Evolutionary conservation across 2,113 vertebrate genomes (phyloP).

Genomic region (Cyanoramphus novaezelandiae): DNA sequence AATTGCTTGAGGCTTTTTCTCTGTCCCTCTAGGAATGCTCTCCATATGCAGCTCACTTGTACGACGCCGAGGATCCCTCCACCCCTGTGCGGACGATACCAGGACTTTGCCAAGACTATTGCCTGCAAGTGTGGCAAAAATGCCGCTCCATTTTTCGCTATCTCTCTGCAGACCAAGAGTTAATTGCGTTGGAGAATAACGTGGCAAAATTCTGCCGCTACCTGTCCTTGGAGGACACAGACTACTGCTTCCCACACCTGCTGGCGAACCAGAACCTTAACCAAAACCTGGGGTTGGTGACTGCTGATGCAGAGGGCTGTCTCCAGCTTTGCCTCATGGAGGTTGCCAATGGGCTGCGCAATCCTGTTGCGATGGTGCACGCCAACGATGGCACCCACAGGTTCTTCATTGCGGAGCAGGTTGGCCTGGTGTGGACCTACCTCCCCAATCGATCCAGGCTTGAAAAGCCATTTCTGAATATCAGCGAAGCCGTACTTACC

Average conservation of each 20-base stretch:
- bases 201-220: conserved; percentile 77
- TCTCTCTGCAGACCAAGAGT: conserved; percentile 75
- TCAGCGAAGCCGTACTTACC: conserved; percentile 86
- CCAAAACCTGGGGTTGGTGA: conserved; percentile 85
- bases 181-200: conserved; percentile 74
- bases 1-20: not conserved
- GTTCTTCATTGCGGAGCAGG: conserved; percentile 92
- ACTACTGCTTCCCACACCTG: conserved; percentile 92
- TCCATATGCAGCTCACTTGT: conserved; percentile 93
- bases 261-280: conserved; percentile 81
- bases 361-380: conserved; percentile 92
- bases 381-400: conserved; percentile 90
- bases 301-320: conserved; percentile 81
- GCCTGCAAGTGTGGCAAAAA: conserved; percentile 78
- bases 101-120: conserved; percentile 92
- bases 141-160: conserved; percentile 80
- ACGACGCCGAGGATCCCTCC: conserved; percentile 88
- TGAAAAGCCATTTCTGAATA: conserved; percentile 88
- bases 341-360: conserved; percentile 87
- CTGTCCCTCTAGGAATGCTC: conserved; percentile 86
- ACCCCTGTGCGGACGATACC: conserved; percentile 85
- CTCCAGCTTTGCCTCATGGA: conserved; percentile 91
- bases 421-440: conserved; percentile 93
- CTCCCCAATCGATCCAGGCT: conserved; percentile 84
- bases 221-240: conserved; percentile 82